Conservation (phyloP, 2,113 vertebrate species). For the Grus americana region DNA sequence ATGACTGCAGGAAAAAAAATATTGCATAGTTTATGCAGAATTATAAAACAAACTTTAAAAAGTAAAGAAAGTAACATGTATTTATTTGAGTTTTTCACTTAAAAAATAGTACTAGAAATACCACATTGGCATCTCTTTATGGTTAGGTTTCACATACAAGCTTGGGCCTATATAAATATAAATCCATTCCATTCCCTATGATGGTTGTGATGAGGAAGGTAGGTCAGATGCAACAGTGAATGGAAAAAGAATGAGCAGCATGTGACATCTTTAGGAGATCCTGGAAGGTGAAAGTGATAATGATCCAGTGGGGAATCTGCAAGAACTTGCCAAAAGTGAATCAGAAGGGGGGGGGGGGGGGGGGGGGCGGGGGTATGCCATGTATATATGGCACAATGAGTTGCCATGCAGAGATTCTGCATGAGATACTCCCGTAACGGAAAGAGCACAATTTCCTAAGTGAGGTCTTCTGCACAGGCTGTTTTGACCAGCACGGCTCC, state of each 20-base stretch:
- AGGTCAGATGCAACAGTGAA: neutral
- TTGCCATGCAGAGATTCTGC: neutral
- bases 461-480: neutral
- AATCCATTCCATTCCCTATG: neutral
- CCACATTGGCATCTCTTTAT: neutral
- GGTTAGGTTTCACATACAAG: neutral
- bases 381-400: too few relatives aligned
- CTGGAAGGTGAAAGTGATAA: neutral
- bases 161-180: neutral
- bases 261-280: neutral
- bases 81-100: neutral
- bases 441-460: neutral
- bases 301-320: neutral
- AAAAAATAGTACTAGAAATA: neutral
- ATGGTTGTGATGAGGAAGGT: neutral
- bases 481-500: neutral
- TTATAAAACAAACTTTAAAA: neutral
- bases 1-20: neutral
- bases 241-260: neutral
- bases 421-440: too few relatives aligned
- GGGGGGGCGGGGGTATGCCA: too few relatives aligned
- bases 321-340: neutral
- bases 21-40: neutral
- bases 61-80: neutral
- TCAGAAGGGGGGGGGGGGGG: too few relatives aligned